Conservation (phyloP, 2,888 invertebrate species). For the Rhogogaster chlorosoma region DNA sequence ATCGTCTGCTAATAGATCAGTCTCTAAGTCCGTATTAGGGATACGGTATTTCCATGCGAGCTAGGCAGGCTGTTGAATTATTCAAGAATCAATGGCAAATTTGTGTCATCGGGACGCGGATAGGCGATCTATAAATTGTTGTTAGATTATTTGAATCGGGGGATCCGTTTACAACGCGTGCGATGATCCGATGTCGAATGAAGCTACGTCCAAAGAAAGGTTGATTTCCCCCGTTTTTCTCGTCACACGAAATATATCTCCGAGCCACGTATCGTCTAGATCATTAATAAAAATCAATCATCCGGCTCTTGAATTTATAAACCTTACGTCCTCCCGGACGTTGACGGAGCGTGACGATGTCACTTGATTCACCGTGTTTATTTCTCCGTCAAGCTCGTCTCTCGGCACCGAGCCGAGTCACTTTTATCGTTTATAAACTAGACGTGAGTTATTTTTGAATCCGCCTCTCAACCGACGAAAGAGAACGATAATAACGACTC, state of each 20-base stretch:
- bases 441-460: slow-evolving; percentile 13
- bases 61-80: slow-evolving; percentile 21
- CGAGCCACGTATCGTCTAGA: not conserved
- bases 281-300: slow-evolving; percentile 45
- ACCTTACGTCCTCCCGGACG: not conserved
- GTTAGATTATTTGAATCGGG: slow-evolving; percentile 7
- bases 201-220: too few species aligned
- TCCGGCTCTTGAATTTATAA: not conserved
- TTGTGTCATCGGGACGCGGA: slow-evolving; percentile 39
- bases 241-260: not conserved
- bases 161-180: too few species aligned
- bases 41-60: slow-evolving; percentile 34
- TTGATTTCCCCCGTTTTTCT: not conserved
- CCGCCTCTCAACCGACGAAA: not conserved
- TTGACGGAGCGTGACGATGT: not conserved
- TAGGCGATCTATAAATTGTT: slow-evolving; percentile 18
- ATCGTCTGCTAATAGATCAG: slow-evolving; percentile 38
- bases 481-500: not conserved
- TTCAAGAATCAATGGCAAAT: slow-evolving; percentile 46
- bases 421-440: slow-evolving; percentile 12
- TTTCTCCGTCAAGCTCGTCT: slow-evolving; percentile 25
- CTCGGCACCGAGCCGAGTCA: not conserved
- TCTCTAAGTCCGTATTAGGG: slow-evolving; percentile 31
- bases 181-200: too few species aligned
- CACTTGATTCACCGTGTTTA: slow-evolving; percentile 36